Conservation (phyloP, 1,140 invertebrate genomes). For the Diorhabda elongata region DNA sequence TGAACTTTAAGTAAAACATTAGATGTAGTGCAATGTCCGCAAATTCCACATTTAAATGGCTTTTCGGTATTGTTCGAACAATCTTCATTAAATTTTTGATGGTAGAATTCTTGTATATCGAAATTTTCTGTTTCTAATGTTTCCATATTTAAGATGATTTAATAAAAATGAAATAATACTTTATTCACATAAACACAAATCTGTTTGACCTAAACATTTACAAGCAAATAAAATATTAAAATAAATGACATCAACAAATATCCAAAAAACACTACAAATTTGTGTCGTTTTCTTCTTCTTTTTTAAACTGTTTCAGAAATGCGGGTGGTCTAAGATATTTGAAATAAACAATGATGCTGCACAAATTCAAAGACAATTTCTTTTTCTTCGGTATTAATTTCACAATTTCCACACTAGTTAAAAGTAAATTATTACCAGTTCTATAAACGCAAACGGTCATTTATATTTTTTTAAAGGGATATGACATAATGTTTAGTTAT, state of each 20-base stretch:
- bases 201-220: too few relatives aligned
- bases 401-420: conserved; percentile 25
- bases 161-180: too few relatives aligned
- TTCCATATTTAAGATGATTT: too few relatives aligned
- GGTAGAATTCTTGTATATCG: too few relatives aligned
- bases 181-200: too few relatives aligned
- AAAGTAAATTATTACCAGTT: conserved; percentile 21
- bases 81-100: neutral
- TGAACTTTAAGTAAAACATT: neutral
- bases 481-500: too few relatives aligned
- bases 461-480: conserved; percentile 14
- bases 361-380: conserved; percentile 18
- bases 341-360: conserved; percentile 17
- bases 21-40: conserved; percentile 4
- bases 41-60: conserved; percentile 6
- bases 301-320: neutral
- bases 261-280: too few relatives aligned
- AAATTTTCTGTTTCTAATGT: too few relatives aligned
- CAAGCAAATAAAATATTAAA: too few relatives aligned
- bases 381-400: conserved; percentile 17
- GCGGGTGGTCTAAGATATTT: conserved; percentile 18
- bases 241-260: too few relatives aligned
- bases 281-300: too few relatives aligned
- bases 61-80: neutral
- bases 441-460: conserved; percentile 10